Evolutionary conservation across 2,113 vertebrate species (phyloP).

Genomic region (Amphiprion ocellaris): DNA sequence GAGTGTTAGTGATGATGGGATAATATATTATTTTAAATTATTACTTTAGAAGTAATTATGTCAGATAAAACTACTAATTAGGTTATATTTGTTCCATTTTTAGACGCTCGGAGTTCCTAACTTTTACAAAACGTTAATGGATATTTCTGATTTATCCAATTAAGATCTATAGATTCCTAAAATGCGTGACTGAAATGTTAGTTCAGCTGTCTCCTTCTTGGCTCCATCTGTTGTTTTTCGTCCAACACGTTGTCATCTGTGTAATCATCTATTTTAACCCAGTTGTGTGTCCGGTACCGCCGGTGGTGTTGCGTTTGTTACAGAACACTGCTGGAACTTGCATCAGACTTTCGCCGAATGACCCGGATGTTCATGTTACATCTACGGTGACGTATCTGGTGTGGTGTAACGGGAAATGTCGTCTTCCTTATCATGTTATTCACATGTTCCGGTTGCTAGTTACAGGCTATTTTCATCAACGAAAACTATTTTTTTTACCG

Average conservation of each 20-base stretch:
- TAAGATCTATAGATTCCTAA: too few relatives aligned
- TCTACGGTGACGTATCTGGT: background rate
- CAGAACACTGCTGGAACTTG: conserved; percentile 9
- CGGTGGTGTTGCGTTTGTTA: background rate
- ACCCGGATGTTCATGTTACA: conserved; percentile 37
- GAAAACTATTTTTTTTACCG: too few relatives aligned
- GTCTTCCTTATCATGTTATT: background rate
- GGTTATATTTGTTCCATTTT: too few relatives aligned
- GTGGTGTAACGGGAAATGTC: conserved; percentile 4
- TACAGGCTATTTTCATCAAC: too few relatives aligned
- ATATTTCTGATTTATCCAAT: too few relatives aligned
- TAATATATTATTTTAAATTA: background rate
- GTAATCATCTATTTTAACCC: too few relatives aligned
- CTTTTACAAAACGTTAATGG: too few relatives aligned
- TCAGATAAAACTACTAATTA: background rate
- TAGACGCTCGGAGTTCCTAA: too few relatives aligned
- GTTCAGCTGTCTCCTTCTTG: too few relatives aligned
- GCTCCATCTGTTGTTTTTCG: too few relatives aligned
- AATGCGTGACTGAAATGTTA: too few relatives aligned
- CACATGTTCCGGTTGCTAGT: background rate
- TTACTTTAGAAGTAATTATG: background rate
- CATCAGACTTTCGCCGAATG: conserved; percentile 20
- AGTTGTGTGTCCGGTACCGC: background rate
- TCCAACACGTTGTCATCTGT: too few relatives aligned
- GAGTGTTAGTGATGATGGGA: background rate